phyloP scores from a whole-genome alignment of 2,113 vertebrate species.

The Amazona guildingii region DNA sequence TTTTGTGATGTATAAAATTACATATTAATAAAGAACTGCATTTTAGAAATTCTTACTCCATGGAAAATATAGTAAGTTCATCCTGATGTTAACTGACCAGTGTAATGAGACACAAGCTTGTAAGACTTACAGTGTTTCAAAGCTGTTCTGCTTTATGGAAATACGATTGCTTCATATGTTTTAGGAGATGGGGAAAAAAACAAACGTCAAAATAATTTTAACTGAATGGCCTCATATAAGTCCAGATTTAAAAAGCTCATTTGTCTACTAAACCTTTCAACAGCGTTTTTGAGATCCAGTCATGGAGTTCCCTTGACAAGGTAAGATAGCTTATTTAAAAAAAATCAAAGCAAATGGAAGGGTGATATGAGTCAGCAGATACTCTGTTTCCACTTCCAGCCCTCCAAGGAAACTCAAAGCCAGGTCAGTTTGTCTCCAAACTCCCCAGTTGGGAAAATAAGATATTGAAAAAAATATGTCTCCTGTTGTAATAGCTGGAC shows the following conservation, averaged over 20 bases:
- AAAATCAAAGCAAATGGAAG: slow-evolving; percentile 17
- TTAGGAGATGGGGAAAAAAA: background rate
- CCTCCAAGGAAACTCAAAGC: slow-evolving; percentile 31
- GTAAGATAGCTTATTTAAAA: background rate
- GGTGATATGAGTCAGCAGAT: background rate
- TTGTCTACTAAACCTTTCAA: background rate
- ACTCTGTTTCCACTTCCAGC: background rate
- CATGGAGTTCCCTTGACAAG: background rate
- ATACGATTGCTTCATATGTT: background rate
- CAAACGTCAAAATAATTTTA: background rate
- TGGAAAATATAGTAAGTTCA: background rate
- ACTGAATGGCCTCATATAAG: background rate
- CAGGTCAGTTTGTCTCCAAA: background rate
- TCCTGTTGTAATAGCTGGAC: background rate
- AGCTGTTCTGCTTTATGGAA: slow-evolving; percentile 5
- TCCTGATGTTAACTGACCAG: slow-evolving; percentile 15
- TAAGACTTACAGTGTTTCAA: slow-evolving; percentile 29
- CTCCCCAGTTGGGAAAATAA: slow-evolving; percentile 25
- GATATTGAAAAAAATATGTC: background rate
- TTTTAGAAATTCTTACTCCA: slow-evolving; percentile 1
- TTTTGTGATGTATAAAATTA: background rate
- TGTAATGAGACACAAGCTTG: background rate
- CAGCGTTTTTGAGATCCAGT: background rate
- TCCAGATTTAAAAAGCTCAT: background rate
- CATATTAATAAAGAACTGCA: background rate